Evolutionary conservation across 1,140 invertebrate genomes (phyloP).

Genomic region (Delia radicum): DNA sequence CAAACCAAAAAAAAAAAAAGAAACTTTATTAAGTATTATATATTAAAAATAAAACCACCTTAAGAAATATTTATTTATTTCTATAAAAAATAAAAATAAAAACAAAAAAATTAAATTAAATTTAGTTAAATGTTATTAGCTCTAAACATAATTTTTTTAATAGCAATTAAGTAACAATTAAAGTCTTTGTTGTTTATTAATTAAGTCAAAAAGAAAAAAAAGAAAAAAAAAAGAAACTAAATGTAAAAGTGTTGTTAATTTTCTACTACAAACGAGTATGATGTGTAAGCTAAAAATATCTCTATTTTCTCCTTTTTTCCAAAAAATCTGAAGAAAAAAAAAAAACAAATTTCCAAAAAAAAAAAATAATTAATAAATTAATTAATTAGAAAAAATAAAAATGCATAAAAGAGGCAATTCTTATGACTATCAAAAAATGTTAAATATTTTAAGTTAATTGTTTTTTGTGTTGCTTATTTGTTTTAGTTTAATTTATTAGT

Average conservation of each 20-base stretch:
- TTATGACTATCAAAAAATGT: background rate
- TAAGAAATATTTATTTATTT: conserved; percentile 25
- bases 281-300: too few relatives aligned
- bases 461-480: conserved; percentile 13
- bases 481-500: conserved; percentile 15
- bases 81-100: background rate
- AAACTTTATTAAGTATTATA: conserved; percentile 19
- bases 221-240: background rate
- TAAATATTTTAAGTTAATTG: conserved; percentile 1
- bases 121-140: conserved; percentile 7
- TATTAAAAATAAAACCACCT: conserved; percentile 17
- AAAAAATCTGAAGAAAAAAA: background rate
- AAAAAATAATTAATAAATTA: background rate
- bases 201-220: background rate
- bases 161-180: background rate
- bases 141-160: background rate
- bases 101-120: background rate
- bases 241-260: conserved; percentile 19
- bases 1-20: conserved; percentile 19
- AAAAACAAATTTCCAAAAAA: background rate
- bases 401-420: background rate
- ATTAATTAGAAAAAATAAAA: background rate
- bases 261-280: conserved; percentile 2
- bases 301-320: background rate
- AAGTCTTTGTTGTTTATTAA: conserved; percentile 18